These are phyloP conservation scores for Trididemnum nubilum DNA, from an alignment of 23 tunicate species.

Conservation along the genomic window DNA sequence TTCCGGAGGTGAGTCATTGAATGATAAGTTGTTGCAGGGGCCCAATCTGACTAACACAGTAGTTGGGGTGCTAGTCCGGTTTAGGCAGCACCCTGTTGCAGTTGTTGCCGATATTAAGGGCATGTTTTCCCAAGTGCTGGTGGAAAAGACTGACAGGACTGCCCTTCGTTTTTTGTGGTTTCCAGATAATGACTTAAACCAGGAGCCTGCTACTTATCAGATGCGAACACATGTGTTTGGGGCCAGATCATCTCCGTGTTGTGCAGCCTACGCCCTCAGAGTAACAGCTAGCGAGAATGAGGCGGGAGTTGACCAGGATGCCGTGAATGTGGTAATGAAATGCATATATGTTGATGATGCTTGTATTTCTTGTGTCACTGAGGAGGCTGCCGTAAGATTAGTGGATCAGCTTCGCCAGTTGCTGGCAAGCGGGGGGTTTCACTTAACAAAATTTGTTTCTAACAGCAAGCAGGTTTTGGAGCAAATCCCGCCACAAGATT, in stretches of 20 bases:
- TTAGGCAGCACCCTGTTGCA: not conserved
- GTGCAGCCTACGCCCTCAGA: constrained; percentile 1
- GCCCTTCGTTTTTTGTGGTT: constrained; percentile 14
- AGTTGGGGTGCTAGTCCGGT: constrained; percentile 7
- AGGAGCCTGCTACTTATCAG: not conserved
- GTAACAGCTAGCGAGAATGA: not conserved
- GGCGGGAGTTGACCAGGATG: not conserved
- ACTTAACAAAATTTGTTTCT: not conserved
- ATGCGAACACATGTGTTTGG: constrained; percentile 11
- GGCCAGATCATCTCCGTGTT: constrained; percentile 1
- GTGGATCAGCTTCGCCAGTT: not conserved
- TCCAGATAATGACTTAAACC: not conserved
- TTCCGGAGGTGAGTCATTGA: too few relatives aligned
- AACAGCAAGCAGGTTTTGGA: not conserved
- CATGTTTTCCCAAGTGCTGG: constrained; percentile 9
- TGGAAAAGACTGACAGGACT: not conserved
- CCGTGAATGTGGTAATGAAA: not conserved
- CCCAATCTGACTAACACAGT: not conserved
- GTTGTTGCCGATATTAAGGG: not conserved
- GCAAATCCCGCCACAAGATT: not conserved
- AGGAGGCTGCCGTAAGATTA: not conserved
- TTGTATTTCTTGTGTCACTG: not conserved
- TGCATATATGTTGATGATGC: constrained; percentile 9
- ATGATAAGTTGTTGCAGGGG: too few relatives aligned
- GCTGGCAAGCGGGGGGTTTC: not conserved